Base-by-base conservation (phyloP, 1,140 invertebrate genomes). In the Ectropis grisescens region DNA sequence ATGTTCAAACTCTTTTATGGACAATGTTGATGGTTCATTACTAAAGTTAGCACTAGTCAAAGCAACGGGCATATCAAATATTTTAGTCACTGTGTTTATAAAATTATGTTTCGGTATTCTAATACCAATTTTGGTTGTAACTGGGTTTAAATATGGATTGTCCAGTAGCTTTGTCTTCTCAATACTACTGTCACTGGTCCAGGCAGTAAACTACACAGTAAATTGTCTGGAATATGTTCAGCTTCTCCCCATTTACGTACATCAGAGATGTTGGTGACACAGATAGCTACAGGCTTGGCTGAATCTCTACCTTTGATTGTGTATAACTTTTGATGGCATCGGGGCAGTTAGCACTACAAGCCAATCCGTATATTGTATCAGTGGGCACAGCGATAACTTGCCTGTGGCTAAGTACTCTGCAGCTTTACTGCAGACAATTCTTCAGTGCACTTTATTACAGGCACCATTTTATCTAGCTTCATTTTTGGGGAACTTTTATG, bases 341-440 rank as follows among this genome's bases (percentile, higher is more conserved):
- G 16, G 84, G 78, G 66, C 91, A 90, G 50, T 94, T 92, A 1
- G 92, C 93, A 50, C 92, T 85, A 37, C 90, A 91, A 16, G 95
- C 95, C 38, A 99, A 65, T 0, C 97, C 97, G 82, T 98, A 99
- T 16, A 99, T 89, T 0, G 97, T 99, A 59, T 99, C 97, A 4
- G 97, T 98, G 4, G 96, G 97, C 0, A 98, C 65, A 5, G 94
- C 95, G 44, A 98, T 91, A 0, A 98, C 88, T 42, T 89, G 58
- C 2, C 85, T 85, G 71, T 53, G 1, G 61, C 59, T 7, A 93
- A 25, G 11, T 85, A 78, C 7, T 87, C 56, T 2, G 84, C 80
- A 11, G 90, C 92, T 33, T 84, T 58, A 1, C 47, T 9, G 85
- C 48, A n/a, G 87, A 78, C 13, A 67, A 42, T 4, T 54, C 37